Evolutionary conservation across 2,797 vertebrate species (phyloP), one percentile per base, ranked within the genome.

Genomic region (Kryptopterus vitreolus): DNA sequence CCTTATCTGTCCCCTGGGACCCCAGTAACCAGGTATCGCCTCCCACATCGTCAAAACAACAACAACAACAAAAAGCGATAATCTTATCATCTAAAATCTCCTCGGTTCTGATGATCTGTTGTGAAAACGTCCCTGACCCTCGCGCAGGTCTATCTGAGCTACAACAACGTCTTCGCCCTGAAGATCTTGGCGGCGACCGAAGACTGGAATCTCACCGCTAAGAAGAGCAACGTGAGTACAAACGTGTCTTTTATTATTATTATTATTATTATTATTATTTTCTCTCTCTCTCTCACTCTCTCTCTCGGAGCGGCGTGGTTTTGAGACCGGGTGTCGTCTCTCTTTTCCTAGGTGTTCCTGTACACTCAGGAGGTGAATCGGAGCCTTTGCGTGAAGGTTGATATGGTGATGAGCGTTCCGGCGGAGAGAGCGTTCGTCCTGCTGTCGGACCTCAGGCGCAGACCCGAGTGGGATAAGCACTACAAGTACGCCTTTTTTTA

Each of bases 1-100:
- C 96, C 0, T 88, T 96, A 57, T 98, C 96, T 0, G 96, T 98
- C 8, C 96, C 95, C 80, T 98, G 96, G 96, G 95, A 98, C 82
- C 95, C 94, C 81, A 95, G 91, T 87, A 99, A 98, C 90, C 96
- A 98, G 96, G 96, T 97, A 90, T 87, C 83, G 10, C 11, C 33
- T 73, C 33, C 53, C 3, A 58, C 24, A 43, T 74, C 20, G 26
- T 24, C 43, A 58, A 74, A 35, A 74, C 0, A 7, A 43, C 26
- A 59, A 74, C 58, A n/a, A 74, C 0, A 7, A 46, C 43, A 59
- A 74, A 74, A 59, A 26, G 35, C n/a, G 10, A 12, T 3, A 26
- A 18, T 26, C n/a, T n/a, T n/a, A n/a, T n/a, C n/a, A n/a, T n/a
- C n/a, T n/a, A n/a, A n/a, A n/a, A 13, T 26, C 63, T 71, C 72